Base-by-base conservation (phyloP, 2,888 invertebrate genomes). In the Nudaria mundana region DNA sequence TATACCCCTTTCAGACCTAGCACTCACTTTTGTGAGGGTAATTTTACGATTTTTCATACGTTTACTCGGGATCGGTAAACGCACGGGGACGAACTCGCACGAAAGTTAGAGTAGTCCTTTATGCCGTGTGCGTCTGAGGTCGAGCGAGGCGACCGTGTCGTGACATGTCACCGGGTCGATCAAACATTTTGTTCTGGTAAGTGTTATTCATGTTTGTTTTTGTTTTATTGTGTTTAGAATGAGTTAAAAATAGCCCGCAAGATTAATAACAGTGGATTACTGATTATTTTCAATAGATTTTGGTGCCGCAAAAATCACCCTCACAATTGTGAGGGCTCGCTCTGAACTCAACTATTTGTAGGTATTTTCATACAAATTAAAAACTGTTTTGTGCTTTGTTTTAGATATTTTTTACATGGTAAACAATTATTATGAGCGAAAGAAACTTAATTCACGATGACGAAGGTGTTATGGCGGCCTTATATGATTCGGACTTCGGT, bases 281-380 rank as follows among this genome's bases (percentile, higher is more conserved):
- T 37, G 30, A 37, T 30, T 31, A 23, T 16, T 11, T 37, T 30
- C 24, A 22, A 25, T 24, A 18, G 37, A 30, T 37, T 37, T 4
- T 16, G 31, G 13, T 25, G 30, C 30, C 37, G 15, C 37, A 23
- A 24, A 30, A 31, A 28, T 15, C 30, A 37, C 14, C 12, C 37
- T 37, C 37, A 37, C 30, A 10, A 37, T 25, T 7, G 30, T 37
- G 37, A 37, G 37, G 30, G 37, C 20, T 37, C 37, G 37, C 32
- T 39, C 24, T 39, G 32, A 32, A 38, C 38, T 38, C 20, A 12
- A 28, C 10, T 33, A 32, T 20, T 39, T 39, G 28, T 28, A 20
- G 20, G 15, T 33, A 32, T 20, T 39, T 39, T 39, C 13, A 23
- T 28, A 33, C 33, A 39, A 32, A 39, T 39, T 10, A 28, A 39